Evolutionary conservation across 2,113 vertebrate genomes (phyloP).

Genomic region (Pyxicephalus adspersus): DNA sequence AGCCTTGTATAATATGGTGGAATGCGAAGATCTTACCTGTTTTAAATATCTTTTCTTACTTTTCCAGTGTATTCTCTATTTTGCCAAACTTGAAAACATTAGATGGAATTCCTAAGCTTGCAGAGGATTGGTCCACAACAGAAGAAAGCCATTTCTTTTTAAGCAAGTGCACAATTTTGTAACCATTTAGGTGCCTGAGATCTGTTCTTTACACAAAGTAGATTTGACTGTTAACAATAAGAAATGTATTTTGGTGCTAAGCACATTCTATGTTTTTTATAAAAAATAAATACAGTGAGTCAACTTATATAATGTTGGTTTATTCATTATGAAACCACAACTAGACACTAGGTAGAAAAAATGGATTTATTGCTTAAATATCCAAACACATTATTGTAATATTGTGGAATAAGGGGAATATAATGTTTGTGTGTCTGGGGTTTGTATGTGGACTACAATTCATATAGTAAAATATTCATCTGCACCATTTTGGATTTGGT

Average conservation of each 20-base stretch:
- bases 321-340: no score
- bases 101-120: slow-evolving; percentile 88
- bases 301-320: neutral
- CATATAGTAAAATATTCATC: no score
- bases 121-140: slow-evolving; percentile 78
- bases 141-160: slow-evolving; percentile 67
- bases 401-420: no score
- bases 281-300: slow-evolving; percentile 1
- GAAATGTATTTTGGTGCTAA: neutral
- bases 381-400: no score
- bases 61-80: slow-evolving; percentile 85
- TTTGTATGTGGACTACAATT: no score
- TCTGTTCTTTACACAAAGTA: slow-evolving; percentile 7
- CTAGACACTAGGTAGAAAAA: no score
- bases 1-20: no score
- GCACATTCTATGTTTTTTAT: slow-evolving; percentile 30
- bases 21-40: no score
- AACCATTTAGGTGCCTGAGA: slow-evolving; percentile 55
- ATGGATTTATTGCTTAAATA: no score
- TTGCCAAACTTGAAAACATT: slow-evolving; percentile 93
- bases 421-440: no score
- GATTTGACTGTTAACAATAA: neutral
- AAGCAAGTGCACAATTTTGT: slow-evolving; percentile 83
- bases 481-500: no score
- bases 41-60: slow-evolving; percentile 34